phyloP scores from a whole-genome alignment of 2,888 invertebrate species.

The Lithophane semibrunnea region DNA sequence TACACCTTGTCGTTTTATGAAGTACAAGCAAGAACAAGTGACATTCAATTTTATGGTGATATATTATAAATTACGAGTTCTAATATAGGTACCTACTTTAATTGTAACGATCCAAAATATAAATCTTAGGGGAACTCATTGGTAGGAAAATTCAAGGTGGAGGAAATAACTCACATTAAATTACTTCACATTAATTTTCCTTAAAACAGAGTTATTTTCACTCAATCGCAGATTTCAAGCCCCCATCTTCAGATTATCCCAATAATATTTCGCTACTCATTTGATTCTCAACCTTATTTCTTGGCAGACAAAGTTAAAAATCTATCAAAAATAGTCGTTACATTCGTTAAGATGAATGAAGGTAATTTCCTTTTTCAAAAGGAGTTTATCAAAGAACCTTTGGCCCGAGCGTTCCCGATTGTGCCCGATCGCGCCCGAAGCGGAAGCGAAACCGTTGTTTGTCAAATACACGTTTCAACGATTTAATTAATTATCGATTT shows the following conservation, averaged over 20 bases:
- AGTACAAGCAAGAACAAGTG: too few species aligned
- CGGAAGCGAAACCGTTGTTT: conserved; percentile 29
- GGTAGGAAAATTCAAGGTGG: conserved; percentile 2
- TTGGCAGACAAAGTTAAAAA: neutral
- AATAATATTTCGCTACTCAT: conserved; percentile 7
- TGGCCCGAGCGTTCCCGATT: conserved; percentile 24
- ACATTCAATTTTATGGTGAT: neutral
- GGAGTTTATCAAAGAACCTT: conserved; percentile 40
- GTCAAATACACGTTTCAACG: conserved; percentile 23
- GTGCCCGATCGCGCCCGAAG: conserved; percentile 20
- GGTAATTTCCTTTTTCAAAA: conserved; percentile 56
- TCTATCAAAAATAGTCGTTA: neutral
- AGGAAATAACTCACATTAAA: conserved; percentile 20
- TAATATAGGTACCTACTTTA: neutral
- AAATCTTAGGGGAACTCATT: neutral
- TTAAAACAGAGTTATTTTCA: conserved; percentile 21
- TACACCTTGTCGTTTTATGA: too few species aligned
- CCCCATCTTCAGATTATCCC: conserved; percentile 22
- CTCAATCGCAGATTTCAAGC: conserved; percentile 37
- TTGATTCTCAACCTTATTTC: conserved; percentile 6
- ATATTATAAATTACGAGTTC: neutral
- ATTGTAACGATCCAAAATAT: neutral
- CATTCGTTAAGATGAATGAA: conserved; percentile 55
- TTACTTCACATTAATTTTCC: conserved; percentile 28
- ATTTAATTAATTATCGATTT: conserved; percentile 15